Percentiles rank a stretch among this genome's conserved stretches.
These are phyloP conservation scores for Anastrepha obliqua DNA, from an alignment of 1,140 invertebrate species.

Conservation along the genomic window DNA sequence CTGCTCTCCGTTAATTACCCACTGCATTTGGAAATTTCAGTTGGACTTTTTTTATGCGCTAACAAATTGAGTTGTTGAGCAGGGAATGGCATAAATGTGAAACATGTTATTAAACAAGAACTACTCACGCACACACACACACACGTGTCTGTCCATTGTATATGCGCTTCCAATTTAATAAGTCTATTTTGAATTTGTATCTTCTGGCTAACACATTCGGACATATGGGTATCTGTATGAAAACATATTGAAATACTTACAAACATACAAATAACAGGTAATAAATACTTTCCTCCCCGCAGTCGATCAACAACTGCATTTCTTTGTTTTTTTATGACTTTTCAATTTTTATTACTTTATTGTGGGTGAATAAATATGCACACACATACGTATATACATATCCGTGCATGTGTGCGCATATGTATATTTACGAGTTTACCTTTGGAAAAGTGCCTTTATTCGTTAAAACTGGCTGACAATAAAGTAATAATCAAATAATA, in stretches of 20 bases:
- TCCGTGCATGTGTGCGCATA: not conserved
- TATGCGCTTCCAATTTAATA: not conserved
- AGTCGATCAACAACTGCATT: not conserved
- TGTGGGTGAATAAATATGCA: slow-evolving; percentile 24
- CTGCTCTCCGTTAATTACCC: not conserved
- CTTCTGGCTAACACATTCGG: not conserved
- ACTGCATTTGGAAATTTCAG: slow-evolving; percentile 33
- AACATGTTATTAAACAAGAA: slow-evolving; percentile 47
- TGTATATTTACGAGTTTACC: not conserved
- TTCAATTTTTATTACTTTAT: slow-evolving; percentile 29
- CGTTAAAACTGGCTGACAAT: not conserved
- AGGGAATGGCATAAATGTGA: not conserved
- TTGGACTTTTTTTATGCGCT: not conserved
- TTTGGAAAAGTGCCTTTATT: not conserved
- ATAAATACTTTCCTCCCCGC: slow-evolving; percentile 21
- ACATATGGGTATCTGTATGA: not conserved
- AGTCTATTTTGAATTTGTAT: slow-evolving; percentile 16
- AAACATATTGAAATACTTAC: not conserved
- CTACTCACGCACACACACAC: not conserved
- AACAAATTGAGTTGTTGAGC: slow-evolving; percentile 35
- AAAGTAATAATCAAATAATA: too few relatives aligned
- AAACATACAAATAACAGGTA: slow-evolving; percentile 45
- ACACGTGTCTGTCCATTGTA: not conserved
- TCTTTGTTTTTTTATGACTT: slow-evolving; percentile 8
- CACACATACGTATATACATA: too few relatives aligned